Conservation (phyloP, 2,113 vertebrate genomes). For the Oryctolagus cuniculus region DNA sequence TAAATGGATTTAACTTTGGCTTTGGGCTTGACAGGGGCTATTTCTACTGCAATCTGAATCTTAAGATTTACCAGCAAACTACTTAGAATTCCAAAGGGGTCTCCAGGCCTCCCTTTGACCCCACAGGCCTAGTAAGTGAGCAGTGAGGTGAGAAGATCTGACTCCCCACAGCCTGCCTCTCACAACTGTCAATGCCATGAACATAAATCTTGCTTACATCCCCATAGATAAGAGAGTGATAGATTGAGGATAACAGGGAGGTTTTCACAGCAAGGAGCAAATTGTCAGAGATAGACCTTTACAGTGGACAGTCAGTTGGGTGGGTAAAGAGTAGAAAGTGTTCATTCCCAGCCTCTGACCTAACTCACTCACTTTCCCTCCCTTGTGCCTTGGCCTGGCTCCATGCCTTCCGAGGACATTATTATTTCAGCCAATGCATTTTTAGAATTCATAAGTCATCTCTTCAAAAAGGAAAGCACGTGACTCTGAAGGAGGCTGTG, state of each 20-base stretch:
- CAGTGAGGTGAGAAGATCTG: slow-evolving; percentile 57
- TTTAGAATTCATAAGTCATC: slow-evolving; percentile 66
- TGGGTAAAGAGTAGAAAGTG: slow-evolving; percentile 41
- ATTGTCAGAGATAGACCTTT: slow-evolving; percentile 31
- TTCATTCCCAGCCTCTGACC: slow-evolving; percentile 42
- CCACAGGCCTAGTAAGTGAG: neutral
- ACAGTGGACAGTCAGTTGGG: neutral
- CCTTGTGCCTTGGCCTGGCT: slow-evolving; percentile 8
- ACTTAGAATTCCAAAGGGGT: slow-evolving; percentile 58
- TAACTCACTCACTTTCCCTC: slow-evolving; percentile 5
- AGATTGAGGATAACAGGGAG: neutral
- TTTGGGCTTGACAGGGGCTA: slow-evolving; percentile 15
- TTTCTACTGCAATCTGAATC: slow-evolving; percentile 26
- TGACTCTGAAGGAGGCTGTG: slow-evolving; percentile 58
- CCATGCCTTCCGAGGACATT: slow-evolving; percentile 50
- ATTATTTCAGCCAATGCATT: slow-evolving; percentile 65
- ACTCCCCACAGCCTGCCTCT: neutral
- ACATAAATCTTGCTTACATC: slow-evolving; percentile 49
- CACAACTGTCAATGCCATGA: neutral
- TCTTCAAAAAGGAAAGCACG: slow-evolving; percentile 54
- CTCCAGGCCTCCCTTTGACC: slow-evolving; percentile 43
- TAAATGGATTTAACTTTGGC: slow-evolving; percentile 56
- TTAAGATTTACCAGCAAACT: slow-evolving; percentile 58
- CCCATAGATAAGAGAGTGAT: neutral
- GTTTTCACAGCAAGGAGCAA: slow-evolving; percentile 25